Evolutionary conservation across 2,888 invertebrate species (phyloP).

Genomic region (Bedellia somnulentella): DNA sequence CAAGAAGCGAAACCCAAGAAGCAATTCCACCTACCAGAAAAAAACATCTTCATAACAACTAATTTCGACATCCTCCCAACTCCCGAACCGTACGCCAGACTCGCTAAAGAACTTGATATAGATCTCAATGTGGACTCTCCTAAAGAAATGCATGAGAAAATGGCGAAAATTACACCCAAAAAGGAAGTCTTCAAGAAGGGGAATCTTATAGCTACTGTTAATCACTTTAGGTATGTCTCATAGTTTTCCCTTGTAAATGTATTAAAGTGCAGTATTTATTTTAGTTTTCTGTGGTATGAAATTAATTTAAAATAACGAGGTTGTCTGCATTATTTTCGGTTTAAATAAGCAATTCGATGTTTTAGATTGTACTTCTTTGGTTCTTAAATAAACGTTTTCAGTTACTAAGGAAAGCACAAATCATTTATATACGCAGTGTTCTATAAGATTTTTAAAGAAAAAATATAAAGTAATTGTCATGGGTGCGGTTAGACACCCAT

Average conservation of each 20-base stretch:
- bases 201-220: conserved; percentile 38
- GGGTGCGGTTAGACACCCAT: too few relatives aligned
- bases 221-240: conserved; percentile 34
- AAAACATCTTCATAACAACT: conserved; percentile 73
- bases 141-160: conserved; percentile 35
- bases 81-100: conserved; percentile 25
- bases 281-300: too few relatives aligned
- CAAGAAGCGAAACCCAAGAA: conserved; percentile 49
- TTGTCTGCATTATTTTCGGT: too few relatives aligned
- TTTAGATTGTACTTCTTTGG: too few relatives aligned
- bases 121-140: conserved; percentile 22
- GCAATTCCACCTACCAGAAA: conserved; percentile 68
- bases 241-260: conserved; percentile 16
- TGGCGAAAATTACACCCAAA: conserved; percentile 12
- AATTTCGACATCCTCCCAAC: conserved; percentile 66
- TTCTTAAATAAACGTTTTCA: too few relatives aligned
- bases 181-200: conserved; percentile 21
- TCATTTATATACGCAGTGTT: too few relatives aligned
- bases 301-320: too few relatives aligned
- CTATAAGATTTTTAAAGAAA: too few relatives aligned
- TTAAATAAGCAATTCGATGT: too few relatives aligned
- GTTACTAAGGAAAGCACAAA: too few relatives aligned
- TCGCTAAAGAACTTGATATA: conserved; percentile 23
- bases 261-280: too few relatives aligned
- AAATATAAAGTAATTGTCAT: too few relatives aligned